Conservation (phyloP, 2,113 vertebrate species). For the Gavia stellata region DNA sequence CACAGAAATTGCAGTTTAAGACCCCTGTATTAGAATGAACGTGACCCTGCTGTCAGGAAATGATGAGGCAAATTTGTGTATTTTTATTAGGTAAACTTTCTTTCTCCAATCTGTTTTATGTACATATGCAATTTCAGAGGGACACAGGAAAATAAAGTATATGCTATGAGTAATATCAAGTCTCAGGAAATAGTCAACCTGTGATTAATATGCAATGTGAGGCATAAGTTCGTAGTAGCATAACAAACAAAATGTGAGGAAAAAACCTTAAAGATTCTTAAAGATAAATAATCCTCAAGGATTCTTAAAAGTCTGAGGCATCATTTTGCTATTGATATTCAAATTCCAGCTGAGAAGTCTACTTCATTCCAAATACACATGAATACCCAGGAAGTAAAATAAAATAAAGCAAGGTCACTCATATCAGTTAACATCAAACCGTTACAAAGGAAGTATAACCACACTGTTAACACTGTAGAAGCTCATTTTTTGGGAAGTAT, state of each 20-base stretch:
- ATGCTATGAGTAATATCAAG: not conserved
- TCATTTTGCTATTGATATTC: not conserved
- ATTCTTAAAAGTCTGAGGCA: not conserved
- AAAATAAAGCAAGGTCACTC: not conserved
- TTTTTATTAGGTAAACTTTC: not conserved
- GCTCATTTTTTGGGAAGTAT: not conserved
- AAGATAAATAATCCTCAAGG: not conserved
- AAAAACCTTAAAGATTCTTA: not conserved
- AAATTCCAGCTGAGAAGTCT: not conserved
- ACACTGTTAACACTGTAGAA: not conserved
- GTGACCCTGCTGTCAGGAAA: not conserved
- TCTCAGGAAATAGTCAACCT: not conserved
- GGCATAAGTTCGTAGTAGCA: not conserved
- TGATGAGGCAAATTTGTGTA: not conserved
- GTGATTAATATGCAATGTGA: not conserved
- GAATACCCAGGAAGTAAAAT: not conserved
- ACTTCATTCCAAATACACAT: not conserved
- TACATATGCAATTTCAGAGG: not conserved
- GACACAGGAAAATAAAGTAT: not conserved
- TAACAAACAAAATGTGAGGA: not conserved
- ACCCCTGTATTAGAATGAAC: not conserved
- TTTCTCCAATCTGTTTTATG: not conserved
- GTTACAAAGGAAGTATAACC: not conserved
- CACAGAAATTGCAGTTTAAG: not conserved
- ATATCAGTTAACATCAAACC: not conserved